Conservation (phyloP, 2,888 invertebrate genomes). For the Temnothorax ravouxi region DNA sequence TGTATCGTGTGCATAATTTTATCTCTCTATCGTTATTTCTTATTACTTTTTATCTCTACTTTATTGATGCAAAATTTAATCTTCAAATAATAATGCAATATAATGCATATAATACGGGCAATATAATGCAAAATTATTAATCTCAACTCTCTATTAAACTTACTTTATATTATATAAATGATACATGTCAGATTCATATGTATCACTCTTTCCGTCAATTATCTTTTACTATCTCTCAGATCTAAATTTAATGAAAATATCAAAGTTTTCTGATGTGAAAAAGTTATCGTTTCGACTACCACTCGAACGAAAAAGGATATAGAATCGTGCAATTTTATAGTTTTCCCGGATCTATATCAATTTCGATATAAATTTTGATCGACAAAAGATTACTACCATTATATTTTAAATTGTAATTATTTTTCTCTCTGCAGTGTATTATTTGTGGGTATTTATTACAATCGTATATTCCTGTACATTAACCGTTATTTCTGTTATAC, state of each 20-base stretch:
- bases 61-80: conserved; percentile 16
- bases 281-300: neutral
- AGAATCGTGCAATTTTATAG: neutral
- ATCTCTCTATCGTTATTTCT: neutral
- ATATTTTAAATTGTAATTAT: neutral
- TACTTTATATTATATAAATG: neutral
- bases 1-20: neutral
- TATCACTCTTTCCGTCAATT: neutral
- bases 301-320: neutral
- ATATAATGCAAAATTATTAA: neutral
- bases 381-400: neutral
- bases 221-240: neutral
- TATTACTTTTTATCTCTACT: neutral
- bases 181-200: neutral
- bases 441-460: conserved; percentile 13
- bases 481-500: conserved; percentile 35
- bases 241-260: neutral
- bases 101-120: no score
- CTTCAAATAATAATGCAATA: neutral
- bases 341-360: neutral
- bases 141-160: neutral
- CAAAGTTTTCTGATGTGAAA: neutral
- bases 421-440: neutral
- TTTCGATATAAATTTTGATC: neutral
- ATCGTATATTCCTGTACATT: neutral